Base-by-base conservation (phyloP, 2,797 vertebrate genomes). In the Sebastes vulpes region DNA sequence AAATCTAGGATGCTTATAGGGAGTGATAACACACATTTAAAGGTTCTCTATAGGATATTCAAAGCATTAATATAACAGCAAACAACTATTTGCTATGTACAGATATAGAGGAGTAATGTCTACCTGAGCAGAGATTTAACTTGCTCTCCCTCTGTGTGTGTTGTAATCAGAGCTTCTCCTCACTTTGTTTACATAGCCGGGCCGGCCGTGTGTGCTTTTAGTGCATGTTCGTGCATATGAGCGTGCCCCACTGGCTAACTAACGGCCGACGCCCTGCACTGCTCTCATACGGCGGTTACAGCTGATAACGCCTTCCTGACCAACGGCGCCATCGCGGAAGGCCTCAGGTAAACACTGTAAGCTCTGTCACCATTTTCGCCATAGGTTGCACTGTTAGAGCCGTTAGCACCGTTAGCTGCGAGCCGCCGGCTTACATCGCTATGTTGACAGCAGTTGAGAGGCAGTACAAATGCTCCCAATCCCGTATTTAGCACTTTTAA, bases 331-430 rank as follows among this genome's bases (percentile, higher is more conserved):
- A 16, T 18, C 14, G 16, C 42, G 42, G 42, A 46, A 7, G 42
- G 16, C 16, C 42, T 46, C 16, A 46, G 16, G 16, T 46, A 46
- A 46, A 46, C 42, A 18, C 42, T 16, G 42, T 18, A 18, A 46
- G 42, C 42, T 18, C 16, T 46, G 0, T 46, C 42, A 46, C 16
- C 42, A 0, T 46, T 46, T 18, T 46, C 1, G 6, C 12, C 42
- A 1, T 18, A 16, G 42, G 42, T 46, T 18, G 42, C 42, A 46
- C 42, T 46, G 6, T 46, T 42, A 16, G 14, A 6, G 38, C 14
- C 0, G 38, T 42, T 42, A 0, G 42, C 16, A 46, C 42, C 6
- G 16, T 46, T 46, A 46, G 42, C 14, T 18, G 42, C 16, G 16
- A 46, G 42, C 42, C 0, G 16, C 42, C 16, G 16, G 42, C 42